phyloP scores from a whole-genome alignment of 2,888 invertebrate species.

The Torymus tubicola region DNA sequence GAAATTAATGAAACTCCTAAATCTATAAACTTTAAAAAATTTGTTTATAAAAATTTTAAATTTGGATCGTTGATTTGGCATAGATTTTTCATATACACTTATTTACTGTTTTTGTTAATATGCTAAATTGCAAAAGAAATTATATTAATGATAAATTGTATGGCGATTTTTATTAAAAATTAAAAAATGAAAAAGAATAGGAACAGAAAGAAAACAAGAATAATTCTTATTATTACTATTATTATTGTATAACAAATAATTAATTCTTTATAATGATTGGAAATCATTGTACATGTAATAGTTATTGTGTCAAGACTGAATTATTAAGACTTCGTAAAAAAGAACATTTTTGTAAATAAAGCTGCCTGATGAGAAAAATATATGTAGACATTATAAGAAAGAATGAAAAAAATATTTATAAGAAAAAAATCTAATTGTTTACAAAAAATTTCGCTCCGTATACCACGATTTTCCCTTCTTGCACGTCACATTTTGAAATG shows the following conservation, averaged over 20 bases:
- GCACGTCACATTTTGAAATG: constrained; percentile 37
- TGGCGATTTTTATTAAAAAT: constrained; percentile 23
- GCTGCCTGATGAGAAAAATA: constrained; percentile 67
- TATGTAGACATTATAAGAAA: constrained; percentile 68
- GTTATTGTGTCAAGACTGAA: constrained; percentile 73
- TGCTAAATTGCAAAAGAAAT: constrained; percentile 44
- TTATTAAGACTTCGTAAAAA: constrained; percentile 71
- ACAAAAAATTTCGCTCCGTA: constrained; percentile 46
- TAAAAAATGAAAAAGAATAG: constrained; percentile 29
- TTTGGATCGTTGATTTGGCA: constrained; percentile 53
- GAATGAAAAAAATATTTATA: constrained; percentile 57
- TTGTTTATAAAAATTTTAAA: constrained; percentile 51
- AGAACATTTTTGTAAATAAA: constrained; percentile 73
- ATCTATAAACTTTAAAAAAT: constrained; percentile 40
- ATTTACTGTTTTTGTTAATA: constrained; percentile 56
- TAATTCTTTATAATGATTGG: constrained; percentile 58
- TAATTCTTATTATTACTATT: constrained; percentile 58
- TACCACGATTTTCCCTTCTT: constrained; percentile 49
- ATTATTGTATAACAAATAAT: constrained; percentile 57
- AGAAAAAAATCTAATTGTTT: constrained; percentile 45
- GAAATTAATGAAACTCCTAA: constrained; percentile 39
- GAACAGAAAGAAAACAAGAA: constrained; percentile 34
- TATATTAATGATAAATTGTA: constrained; percentile 40
- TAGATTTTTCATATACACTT: constrained; percentile 50
- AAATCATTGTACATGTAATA: constrained; percentile 58